Base-by-base conservation (phyloP, 2,888 invertebrate species). In the Drosophila tanythrix region DNA sequence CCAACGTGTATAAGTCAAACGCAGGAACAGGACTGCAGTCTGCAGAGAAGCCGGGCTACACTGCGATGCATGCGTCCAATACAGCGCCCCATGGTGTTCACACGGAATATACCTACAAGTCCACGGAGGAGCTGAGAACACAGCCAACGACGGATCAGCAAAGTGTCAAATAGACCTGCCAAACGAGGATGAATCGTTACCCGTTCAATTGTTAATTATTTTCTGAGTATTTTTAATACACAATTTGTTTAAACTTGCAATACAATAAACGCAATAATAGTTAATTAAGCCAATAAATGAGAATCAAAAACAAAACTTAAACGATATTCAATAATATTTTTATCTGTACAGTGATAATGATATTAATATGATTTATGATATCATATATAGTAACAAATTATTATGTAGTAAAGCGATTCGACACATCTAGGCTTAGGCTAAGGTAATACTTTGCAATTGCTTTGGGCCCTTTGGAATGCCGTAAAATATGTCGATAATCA, bases 1-100 rank as follows among this genome's bases (percentile, higher is more conserved):
- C 84, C 35, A 87, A 79, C 21, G 75, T 92, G 0, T 92, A 91
- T 69, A 92, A 90, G 52, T 76, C 91, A 2, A 77, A 79, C 2
- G 78, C 72, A 5, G 67, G 76, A 59, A 71, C 76, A 7, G 48
- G 55, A 6, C 46, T 83, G 15, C 74, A 79, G 21, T 59, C 70
- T 18, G 76, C 82, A 38, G 82, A 82, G 35, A 87, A 88, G 57
- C 43, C 76, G 2, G 83, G 83, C 18, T 92, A 92, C 40, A 87
- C 88, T 77, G 79, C 89, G 1, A 89, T 91, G 91, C 86, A 88
- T 25, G 72, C 89, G 2, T 73, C 87, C 15, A 29, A 65, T 31
- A 27, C 74, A n/a, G 69, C 68, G 31, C 66, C 69, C n/a, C 74
- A 74, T 43, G 79, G 74, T 40, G 46, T 50, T 8, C 72, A 77